Evolutionary conservation across 2,113 vertebrate species (phyloP), one percentile per base, ranked within the genome.

Genomic region (Bufo gargarizans): DNA sequence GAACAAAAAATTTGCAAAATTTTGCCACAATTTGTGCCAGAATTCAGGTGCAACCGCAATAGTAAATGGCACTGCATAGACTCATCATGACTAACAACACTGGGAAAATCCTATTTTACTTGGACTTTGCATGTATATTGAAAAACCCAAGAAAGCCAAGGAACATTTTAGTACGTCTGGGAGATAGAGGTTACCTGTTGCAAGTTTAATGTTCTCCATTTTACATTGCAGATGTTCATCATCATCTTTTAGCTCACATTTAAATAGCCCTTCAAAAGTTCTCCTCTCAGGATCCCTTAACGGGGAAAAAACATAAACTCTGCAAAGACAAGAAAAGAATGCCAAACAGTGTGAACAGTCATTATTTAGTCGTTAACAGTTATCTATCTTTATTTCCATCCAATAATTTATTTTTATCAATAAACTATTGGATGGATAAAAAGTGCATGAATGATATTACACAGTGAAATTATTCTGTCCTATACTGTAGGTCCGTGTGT

Each of bases 271-370:
- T 72, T 87, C 89, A 58, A 79, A 82, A 14, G 50, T 65, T 45
- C 80, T 47, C 8, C 77, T 72, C 6, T 56, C 53, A 47, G 33
- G 9, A 17, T 87, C 80, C 20, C 43, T 82, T 82, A n/a, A 22
- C 6, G 88, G 79, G 2, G 90, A 89, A 81, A 82, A 86, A 56
- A 82, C 89, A 59, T 91, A 89, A 89, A 92, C 77, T 82, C 91
- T 92, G 76, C 10, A 13, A 56, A 89, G 79, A 71, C 0, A 74
- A 14, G 16, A 74, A 56, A 45, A 53, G 9, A 50, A 71, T 8
- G 71, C 4, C 5, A 53, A n/a, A 74, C 2, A 4, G 43, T 74
- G n/a, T 7, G 16, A 74, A 17, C 16, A 45, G 3, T 47, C 6
- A 74, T 1, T 33, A 33, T 33, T 33, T 33, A 33, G 33, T 33